A percentile compares a stretch with the other conserved stretches of the same genome.
phyloP scores from a whole-genome alignment of 2,797 vertebrate species.

The Heliangelus exortis region DNA sequence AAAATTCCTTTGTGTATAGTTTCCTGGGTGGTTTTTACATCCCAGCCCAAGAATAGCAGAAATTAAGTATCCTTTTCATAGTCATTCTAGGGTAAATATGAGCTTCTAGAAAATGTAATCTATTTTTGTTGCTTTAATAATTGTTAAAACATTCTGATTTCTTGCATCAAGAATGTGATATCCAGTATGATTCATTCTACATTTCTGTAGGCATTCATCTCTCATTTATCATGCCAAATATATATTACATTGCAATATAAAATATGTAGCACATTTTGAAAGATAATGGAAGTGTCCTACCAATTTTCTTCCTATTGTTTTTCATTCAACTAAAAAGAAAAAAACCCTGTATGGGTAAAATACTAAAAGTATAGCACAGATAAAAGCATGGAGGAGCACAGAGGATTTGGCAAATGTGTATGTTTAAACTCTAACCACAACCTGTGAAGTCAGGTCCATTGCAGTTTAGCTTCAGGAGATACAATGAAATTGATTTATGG shows the following conservation, averaged over 20 bases:
- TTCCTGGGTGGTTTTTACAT: slow-evolving; percentile 1
- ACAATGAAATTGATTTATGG: background rate
- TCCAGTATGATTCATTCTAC: background rate
- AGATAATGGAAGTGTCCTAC: background rate
- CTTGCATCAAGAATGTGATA: background rate
- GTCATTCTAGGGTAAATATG: background rate
- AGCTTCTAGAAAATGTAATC: background rate
- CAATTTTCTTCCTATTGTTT: background rate
- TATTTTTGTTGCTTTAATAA: background rate
- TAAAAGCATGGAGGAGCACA: background rate
- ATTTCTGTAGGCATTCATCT: background rate
- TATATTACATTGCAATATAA: background rate
- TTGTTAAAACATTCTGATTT: background rate
- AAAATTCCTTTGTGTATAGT: background rate
- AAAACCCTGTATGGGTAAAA: background rate
- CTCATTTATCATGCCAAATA: background rate
- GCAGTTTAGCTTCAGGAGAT: background rate
- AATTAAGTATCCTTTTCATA: slow-evolving; percentile 5
- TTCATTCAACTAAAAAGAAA: slow-evolving; percentile 19
- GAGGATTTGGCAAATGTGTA: background rate
- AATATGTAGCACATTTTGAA: slow-evolving; percentile 11
- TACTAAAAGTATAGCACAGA: background rate
- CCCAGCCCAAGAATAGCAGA: background rate
- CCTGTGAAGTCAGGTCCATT: background rate
- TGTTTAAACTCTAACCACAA: background rate